phyloP scores from a whole-genome alignment of 2,888 invertebrate species.

The Ornithoptera priamus region DNA sequence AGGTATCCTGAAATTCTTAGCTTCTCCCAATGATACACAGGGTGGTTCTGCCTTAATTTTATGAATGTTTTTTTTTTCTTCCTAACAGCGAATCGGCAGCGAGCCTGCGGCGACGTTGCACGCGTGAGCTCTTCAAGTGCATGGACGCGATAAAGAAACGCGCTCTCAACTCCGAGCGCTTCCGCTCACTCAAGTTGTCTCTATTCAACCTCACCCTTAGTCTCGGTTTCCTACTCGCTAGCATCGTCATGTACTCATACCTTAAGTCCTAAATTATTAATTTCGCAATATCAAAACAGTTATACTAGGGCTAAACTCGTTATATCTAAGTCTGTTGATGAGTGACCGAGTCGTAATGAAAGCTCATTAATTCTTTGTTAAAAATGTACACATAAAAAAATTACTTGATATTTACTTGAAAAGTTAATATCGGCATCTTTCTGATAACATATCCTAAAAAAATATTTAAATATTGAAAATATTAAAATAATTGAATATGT shows the following conservation, averaged over 20 bases:
- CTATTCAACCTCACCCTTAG: conserved; percentile 86
- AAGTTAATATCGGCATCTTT: too few relatives aligned
- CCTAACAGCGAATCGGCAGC: conserved; percentile 39
- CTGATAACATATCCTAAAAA: too few relatives aligned
- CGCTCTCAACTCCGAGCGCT: conserved; percentile 84
- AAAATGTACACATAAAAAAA: too few relatives aligned
- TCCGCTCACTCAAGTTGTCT: conserved; percentile 89
- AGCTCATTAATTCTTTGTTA: too few relatives aligned
- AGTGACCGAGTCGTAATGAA: too few relatives aligned
- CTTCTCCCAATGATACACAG: neutral
- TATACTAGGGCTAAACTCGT: neutral
- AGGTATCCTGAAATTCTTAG: too few relatives aligned
- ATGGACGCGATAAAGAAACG: conserved; percentile 82
- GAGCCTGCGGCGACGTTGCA: conserved; percentile 52
- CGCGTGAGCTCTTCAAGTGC: conserved; percentile 55
- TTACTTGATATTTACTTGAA: too few relatives aligned
- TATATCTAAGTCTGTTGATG: neutral
- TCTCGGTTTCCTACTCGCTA: conserved; percentile 84
- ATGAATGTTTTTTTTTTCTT: neutral
- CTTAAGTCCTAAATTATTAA: conserved; percentile 60
- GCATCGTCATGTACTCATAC: conserved; percentile 82
- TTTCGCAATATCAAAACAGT: neutral
- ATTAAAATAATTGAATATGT: too few relatives aligned
- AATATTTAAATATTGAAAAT: too few relatives aligned
- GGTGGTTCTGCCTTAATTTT: neutral